phyloP scores from a whole-genome alignment of 2,888 invertebrate species.

The Falcaria lacertinaria region DNA sequence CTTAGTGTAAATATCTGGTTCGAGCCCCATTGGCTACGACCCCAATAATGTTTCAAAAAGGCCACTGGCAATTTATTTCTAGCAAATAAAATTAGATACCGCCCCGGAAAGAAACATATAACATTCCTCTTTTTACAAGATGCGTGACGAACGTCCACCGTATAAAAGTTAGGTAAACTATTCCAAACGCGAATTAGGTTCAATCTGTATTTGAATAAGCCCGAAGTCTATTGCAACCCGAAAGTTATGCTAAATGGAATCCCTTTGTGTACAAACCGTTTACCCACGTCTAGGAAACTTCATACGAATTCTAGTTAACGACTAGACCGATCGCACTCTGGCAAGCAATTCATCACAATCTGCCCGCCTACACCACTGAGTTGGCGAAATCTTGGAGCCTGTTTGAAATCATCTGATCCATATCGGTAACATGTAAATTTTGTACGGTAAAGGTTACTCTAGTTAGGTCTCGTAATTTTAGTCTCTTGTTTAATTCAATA shows the following conservation, averaged over 20 bases:
- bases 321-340: slow-evolving; percentile 28
- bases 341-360: slow-evolving; percentile 58
- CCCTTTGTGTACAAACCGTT: slow-evolving; percentile 31
- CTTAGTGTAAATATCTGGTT: too few relatives aligned
- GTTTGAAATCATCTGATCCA: slow-evolving; percentile 9
- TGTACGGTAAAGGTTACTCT: too few relatives aligned
- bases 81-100: too few relatives aligned
- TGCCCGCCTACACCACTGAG: slow-evolving; percentile 29
- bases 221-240: slow-evolving; percentile 42
- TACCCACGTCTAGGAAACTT: slow-evolving; percentile 48
- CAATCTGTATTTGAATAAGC: slow-evolving; percentile 48
- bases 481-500: too few relatives aligned
- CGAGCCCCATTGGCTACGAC: too few relatives aligned
- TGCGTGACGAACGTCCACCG: neutral
- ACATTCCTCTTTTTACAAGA: too few relatives aligned
- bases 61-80: too few relatives aligned
- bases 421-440: slow-evolving; percentile 4
- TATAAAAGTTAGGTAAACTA: slow-evolving; percentile 23
- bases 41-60: too few relatives aligned
- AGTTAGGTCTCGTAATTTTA: too few relatives aligned
- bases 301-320: slow-evolving; percentile 62
- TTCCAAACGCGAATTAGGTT: slow-evolving; percentile 32
- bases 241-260: slow-evolving; percentile 56
- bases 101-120: too few relatives aligned
- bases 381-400: slow-evolving; percentile 20